Conservation (phyloP, 2,797 vertebrate genomes). For the Tangara arthus region DNA sequence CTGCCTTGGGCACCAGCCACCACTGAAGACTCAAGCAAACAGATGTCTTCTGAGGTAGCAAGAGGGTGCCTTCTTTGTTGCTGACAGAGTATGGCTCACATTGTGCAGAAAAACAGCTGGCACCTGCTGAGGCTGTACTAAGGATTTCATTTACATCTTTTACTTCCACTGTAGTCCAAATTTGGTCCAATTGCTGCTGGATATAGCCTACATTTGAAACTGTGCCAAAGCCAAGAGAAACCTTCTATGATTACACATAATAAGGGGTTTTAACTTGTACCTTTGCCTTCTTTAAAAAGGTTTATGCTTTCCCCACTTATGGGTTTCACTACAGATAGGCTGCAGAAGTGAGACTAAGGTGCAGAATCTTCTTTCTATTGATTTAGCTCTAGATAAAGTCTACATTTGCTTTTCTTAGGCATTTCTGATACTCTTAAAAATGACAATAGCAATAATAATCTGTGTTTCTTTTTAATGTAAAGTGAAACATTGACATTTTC, state of each 20-base stretch:
- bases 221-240: neutral
- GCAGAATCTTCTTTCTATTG: neutral
- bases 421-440: neutral
- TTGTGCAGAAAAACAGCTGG: neutral
- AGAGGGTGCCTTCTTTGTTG: neutral
- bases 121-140: neutral
- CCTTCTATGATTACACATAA: neutral
- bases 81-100: accelerated
- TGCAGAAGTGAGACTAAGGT: neutral
- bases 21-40: neutral
- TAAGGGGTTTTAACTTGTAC: neutral
- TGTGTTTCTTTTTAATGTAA: neutral
- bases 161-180: neutral
- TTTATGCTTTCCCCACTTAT: neutral
- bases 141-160: neutral
- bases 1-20: neutral
- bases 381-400: neutral
- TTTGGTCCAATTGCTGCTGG: neutral
- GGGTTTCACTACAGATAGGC: neutral
- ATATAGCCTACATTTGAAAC: neutral
- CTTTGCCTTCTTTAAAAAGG: neutral
- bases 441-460: neutral
- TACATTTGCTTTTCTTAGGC: neutral
- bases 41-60: neutral
- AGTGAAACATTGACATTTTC: neutral